Evolutionary conservation across 2,113 vertebrate genomes (phyloP).

Genomic region (Tichodroma muraria): DNA sequence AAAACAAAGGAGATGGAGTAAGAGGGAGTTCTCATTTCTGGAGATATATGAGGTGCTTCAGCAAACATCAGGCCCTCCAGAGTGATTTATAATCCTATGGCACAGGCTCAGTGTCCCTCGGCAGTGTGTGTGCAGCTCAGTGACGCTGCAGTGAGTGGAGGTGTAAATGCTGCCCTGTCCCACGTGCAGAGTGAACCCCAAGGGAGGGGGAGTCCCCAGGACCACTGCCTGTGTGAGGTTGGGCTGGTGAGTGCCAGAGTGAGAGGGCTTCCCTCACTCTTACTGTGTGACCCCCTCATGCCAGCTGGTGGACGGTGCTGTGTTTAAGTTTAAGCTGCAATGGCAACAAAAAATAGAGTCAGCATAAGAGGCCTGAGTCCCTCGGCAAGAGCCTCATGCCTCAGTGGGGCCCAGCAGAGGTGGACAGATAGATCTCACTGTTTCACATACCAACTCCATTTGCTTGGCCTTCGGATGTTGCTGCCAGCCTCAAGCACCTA

Average conservation of each 20-base stretch:
- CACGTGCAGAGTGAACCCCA: not conserved
- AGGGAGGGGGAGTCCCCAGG: not conserved
- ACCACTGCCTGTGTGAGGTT: not conserved
- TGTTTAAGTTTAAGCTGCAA: not conserved
- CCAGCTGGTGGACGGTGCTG: rapidly evolving
- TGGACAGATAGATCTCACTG: not conserved
- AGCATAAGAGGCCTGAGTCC: not conserved
- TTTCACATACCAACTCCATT: not conserved
- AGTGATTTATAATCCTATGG: not conserved
- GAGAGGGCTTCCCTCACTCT: not conserved
- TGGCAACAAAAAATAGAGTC: not conserved
- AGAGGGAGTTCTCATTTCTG: not conserved
- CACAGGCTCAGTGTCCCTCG: not conserved
- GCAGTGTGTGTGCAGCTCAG: not conserved
- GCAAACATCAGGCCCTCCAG: not conserved
- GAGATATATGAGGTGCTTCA: not conserved
- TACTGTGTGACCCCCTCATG: rapidly evolving
- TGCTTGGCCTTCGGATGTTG: rapidly evolving
- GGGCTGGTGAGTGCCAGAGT: not conserved
- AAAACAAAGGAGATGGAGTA: not conserved
- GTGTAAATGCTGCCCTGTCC: not conserved
- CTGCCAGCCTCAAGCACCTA: rapidly evolving
- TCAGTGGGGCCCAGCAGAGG: too few relatives aligned
- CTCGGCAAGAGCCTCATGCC: not conserved
- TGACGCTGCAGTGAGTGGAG: not conserved